Conservation (phyloP, 2,113 vertebrate genomes). For the Pollimyrus isidori region DNA sequence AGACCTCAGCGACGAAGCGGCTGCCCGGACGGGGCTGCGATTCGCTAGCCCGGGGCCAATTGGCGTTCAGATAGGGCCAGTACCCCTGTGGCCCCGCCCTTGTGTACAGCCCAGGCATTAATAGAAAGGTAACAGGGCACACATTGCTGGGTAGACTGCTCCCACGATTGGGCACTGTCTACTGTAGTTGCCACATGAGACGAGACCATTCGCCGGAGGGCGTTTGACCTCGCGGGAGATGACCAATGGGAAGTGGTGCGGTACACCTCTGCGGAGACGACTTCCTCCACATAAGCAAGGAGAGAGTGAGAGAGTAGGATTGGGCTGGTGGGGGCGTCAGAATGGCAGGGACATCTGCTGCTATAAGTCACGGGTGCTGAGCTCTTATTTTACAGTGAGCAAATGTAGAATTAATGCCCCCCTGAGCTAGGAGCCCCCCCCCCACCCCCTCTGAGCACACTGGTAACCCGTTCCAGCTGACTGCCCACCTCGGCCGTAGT, state of each 20-base stretch:
- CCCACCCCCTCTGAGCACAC: not conserved
- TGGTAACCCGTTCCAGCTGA: constrained; percentile 28
- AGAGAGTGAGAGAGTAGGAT: constrained; percentile 13
- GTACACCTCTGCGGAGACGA: not conserved
- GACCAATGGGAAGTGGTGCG: not conserved
- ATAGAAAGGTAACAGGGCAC: not conserved
- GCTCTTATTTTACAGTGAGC: constrained; percentile 36
- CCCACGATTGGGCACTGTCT: not conserved
- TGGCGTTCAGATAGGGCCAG: not conserved
- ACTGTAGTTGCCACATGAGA: not conserved
- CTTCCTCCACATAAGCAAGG: not conserved
- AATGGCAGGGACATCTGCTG: not conserved
- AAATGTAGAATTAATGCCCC: constrained; percentile 51
- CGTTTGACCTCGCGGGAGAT: not conserved
- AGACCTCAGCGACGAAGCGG: not conserved
- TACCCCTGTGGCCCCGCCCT: not conserved
- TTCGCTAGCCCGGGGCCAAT: not conserved
- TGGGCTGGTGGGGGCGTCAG: constrained; percentile 21
- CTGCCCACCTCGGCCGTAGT: constrained; percentile 28
- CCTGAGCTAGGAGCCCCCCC: constrained; percentile 28
- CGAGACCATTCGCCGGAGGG: not conserved
- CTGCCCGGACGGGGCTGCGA: not conserved
- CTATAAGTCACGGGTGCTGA: constrained; percentile 20
- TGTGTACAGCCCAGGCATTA: not conserved
- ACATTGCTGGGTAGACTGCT: not conserved